These are phyloP conservation scores for Drosophila bocki DNA, from an alignment of 1,140 invertebrate genomes.

Conservation along the genomic window DNA sequence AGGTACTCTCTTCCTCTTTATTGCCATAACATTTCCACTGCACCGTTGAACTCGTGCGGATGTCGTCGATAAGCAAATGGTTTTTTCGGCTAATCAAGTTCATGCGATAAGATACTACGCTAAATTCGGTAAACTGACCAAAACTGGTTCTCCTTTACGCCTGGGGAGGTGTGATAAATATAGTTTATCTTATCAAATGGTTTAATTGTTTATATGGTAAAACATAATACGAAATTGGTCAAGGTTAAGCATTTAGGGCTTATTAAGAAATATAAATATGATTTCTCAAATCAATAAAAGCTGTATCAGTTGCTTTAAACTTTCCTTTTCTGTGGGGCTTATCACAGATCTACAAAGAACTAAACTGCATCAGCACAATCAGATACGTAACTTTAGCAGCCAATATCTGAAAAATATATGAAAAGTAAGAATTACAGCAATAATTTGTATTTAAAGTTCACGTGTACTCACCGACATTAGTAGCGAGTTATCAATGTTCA, in stretches of 20 bases:
- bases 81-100: slow-evolving; percentile 11
- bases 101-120: neutral
- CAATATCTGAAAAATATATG: slow-evolving; percentile 48
- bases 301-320: neutral
- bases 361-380: slow-evolving; percentile 70
- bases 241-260: neutral
- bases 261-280: slow-evolving; percentile 4
- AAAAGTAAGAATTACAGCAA: neutral
- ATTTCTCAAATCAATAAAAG: neutral
- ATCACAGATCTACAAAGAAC: slow-evolving; percentile 30
- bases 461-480: slow-evolving; percentile 63
- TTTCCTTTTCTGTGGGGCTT: too few relatives aligned
- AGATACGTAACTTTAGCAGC: slow-evolving; percentile 71
- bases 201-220: neutral
- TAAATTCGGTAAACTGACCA: slow-evolving; percentile 5
- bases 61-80: slow-evolving; percentile 1
- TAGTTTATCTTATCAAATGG: slow-evolving; percentile 1
- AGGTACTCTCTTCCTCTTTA: neutral
- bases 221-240: slow-evolving; percentile 8
- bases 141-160: neutral
- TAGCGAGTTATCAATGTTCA: slow-evolving; percentile 61
- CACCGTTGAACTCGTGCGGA: slow-evolving; percentile 18
- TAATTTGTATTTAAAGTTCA: neutral
- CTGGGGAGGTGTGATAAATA: slow-evolving; percentile 5
- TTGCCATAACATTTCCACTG: slow-evolving; percentile 14